Evolutionary conservation across 1,140 invertebrate species (phyloP).

Genomic region (Phocides pigmalion): DNA sequence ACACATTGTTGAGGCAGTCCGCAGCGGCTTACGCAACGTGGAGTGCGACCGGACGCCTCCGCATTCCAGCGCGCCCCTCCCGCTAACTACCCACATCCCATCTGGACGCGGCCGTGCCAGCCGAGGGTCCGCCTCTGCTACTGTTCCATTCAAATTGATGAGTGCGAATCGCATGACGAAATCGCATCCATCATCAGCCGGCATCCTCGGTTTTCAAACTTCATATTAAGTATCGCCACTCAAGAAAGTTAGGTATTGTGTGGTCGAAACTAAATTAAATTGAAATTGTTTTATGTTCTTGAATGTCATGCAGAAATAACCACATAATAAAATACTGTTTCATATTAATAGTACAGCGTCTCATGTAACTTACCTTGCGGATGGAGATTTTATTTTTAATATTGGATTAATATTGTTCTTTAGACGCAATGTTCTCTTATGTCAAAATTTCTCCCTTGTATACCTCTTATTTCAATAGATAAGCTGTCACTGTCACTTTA

Average conservation of each 20-base stretch:
- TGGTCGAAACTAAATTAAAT: background rate
- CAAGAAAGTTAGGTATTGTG: background rate
- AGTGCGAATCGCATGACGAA: background rate
- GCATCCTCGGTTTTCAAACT: background rate
- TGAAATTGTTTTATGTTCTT: no score
- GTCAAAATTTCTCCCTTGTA: no score
- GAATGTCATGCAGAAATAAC: no score
- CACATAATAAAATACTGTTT: no score
- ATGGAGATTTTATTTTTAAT: no score
- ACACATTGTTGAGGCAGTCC: constrained; percentile 27
- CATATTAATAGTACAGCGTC: no score
- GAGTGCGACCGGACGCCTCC: constrained; percentile 48
- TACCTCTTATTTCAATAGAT: no score
- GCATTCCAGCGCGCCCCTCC: constrained; percentile 53
- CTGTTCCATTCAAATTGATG: constrained; percentile 18
- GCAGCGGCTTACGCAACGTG: constrained; percentile 6
- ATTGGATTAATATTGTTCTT: no score
- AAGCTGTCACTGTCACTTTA: no score
- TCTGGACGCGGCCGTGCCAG: constrained; percentile 10
- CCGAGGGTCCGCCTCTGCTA: constrained; percentile 7
- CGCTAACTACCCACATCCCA: constrained; percentile 58
- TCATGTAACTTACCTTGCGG: no score
- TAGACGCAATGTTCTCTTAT: no score
- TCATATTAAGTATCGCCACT: background rate
- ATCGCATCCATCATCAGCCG: constrained; percentile 3